Base-by-base conservation (phyloP, 2,888 invertebrate species). In the Zelleria hepariella region DNA sequence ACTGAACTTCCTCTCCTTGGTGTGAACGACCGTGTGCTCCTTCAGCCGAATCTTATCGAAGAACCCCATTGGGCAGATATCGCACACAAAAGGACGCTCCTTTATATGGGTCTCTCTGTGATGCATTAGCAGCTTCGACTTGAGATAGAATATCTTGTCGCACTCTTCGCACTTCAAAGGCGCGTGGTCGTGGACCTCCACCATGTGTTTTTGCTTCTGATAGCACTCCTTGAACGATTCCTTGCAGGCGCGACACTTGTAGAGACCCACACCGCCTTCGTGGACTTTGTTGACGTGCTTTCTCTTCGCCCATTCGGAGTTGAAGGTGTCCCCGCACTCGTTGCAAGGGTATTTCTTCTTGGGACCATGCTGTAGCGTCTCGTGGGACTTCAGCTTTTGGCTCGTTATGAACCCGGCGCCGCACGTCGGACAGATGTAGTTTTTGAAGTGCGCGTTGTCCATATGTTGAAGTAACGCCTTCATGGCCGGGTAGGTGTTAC, bases 121-220 rank as follows among this genome's bases (percentile, higher is more conserved):
- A 52, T 61, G 57, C 10, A 25, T 15, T 49, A 56, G 21, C 59
- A 64, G 18, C 7, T 49, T 7, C 24, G 48, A 32, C 59, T 48
- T 52, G 10, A 23, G 21, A 1, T 56, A 21, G 49, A 72, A 72
- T 10, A 66, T 63, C 58, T 71, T 71, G 1, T 65, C 65, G 59
- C 74, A 74, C n/a, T 59, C 62, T 5, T 62, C 56, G 58, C 73
- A 74, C 20, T 65, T 64, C 18, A 68, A 66, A 15, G 60, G 51
- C 7, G 65, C 64, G 7, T 62, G 66, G 7, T 65, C 65, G 58
- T 72, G 73, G 4, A 10, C 57, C 8, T 61, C 55, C 8, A 59
- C 55, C 60, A 63, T 27, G 58, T 56, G 42, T 20, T 8, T 32
- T 5, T 26, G 27, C 21, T 56, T 56, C 56, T 32, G 56, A 23